Conservation (phyloP, 2,888 invertebrate genomes). For the Aleiodes leptofemur region DNA sequence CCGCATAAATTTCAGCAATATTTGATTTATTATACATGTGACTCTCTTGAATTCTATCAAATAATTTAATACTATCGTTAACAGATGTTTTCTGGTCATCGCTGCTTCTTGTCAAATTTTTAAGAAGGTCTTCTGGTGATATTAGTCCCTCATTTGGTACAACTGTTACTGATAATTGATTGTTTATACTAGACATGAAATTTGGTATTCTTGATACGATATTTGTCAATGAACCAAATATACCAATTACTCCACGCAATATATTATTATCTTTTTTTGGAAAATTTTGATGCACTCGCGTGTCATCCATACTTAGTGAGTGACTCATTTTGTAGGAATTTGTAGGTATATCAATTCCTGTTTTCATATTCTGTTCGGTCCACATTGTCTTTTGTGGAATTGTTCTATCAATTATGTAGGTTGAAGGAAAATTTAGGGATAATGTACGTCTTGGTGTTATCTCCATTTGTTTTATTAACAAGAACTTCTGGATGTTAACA, state of each 20-base stretch:
- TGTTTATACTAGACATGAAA: constrained; percentile 59
- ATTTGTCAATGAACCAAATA: constrained; percentile 57
- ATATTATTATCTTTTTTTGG: constrained; percentile 58
- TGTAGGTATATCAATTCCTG: background rate
- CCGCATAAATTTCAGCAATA: constrained; percentile 26
- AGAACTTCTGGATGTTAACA: background rate
- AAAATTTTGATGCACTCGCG: background rate
- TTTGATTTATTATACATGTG: constrained; percentile 38
- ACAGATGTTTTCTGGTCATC: constrained; percentile 45
- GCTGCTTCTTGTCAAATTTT: constrained; percentile 57
- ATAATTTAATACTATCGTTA: constrained; percentile 45
- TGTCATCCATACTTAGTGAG: constrained; percentile 49
- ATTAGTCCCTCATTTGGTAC: constrained; percentile 62
- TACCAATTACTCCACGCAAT: constrained; percentile 57
- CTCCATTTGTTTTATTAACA: constrained; percentile 56
- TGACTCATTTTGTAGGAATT: constrained; percentile 35
- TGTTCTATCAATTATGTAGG: constrained; percentile 9
- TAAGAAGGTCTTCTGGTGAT: constrained; percentile 60
- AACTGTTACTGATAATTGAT: constrained; percentile 64
- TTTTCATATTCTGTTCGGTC: constrained; percentile 7
- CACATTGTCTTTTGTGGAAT: background rate
- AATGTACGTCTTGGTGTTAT: constrained; percentile 49
- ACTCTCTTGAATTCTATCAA: constrained; percentile 47
- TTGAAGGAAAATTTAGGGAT: constrained; percentile 49
- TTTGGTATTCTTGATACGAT: constrained; percentile 57